A percentile compares a stretch with the other conserved stretches of the same genome.
Evolutionary conservation across 2,113 vertebrate species (phyloP).

Genomic region (Atherinomorus stipes): DNA sequence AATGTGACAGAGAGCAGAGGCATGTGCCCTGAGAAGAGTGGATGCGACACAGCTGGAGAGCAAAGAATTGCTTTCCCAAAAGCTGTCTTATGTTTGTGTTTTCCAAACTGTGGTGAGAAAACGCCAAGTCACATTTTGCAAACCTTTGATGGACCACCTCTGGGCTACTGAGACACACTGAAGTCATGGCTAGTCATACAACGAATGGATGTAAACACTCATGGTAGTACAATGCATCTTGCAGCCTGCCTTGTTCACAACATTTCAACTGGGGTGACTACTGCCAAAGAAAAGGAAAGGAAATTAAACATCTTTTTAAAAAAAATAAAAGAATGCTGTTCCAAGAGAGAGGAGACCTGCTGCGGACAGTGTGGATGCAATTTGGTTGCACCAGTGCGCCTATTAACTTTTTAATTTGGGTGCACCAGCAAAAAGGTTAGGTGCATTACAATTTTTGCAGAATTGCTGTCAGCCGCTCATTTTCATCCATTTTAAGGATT

Average conservation of each 20-base stretch:
- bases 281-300: neutral
- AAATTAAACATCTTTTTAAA: neutral
- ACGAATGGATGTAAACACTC: neutral
- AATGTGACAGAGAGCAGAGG: neutral
- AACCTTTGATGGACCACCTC: constrained; percentile 9
- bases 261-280: neutral
- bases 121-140: neutral
- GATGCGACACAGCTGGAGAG: neutral
- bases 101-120: neutral
- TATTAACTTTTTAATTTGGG: too few species aligned
- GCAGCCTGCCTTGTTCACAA: too few species aligned
- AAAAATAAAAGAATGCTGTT: neutral
- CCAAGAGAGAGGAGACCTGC: neutral
- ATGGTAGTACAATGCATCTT: neutral
- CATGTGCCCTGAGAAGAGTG: neutral
- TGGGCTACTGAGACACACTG: neutral
- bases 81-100: neutral
- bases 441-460: too few species aligned
- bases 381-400: too few species aligned
- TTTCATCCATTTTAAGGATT: too few species aligned
- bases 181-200: neutral
- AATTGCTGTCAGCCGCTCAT: too few species aligned
- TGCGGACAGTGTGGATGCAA: too few species aligned
- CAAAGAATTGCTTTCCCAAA: constrained; percentile 1
- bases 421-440: too few species aligned